A percentile compares a stretch with the other conserved stretches of the same genome.
Evolutionary conservation across 30 jellyfish, hydroid and myxozoan genomes (phyloP).

Genomic region (Pelagia noctiluca): DNA sequence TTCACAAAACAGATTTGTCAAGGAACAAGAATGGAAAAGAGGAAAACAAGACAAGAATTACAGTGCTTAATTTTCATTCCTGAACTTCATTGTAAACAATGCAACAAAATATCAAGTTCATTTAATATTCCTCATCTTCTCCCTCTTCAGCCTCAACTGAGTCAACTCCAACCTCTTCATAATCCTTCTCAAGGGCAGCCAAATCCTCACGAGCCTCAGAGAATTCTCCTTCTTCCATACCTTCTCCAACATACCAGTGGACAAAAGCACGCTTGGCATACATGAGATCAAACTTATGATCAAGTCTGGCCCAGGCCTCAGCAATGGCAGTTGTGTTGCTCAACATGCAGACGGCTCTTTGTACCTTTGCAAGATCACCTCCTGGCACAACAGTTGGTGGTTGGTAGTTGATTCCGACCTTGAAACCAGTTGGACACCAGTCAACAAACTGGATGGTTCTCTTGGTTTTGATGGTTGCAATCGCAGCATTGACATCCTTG

Average conservation of each 20-base stretch:
- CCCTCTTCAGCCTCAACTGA: slow-evolving; percentile 90
- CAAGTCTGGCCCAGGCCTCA: slow-evolving; percentile 98
- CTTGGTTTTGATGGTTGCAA: slow-evolving; percentile 94
- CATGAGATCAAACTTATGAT: slow-evolving; percentile 92
- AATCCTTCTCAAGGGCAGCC: slow-evolving; percentile 99
- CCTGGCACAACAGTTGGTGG: slow-evolving; percentile 99
- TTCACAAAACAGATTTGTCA: too few relatives aligned
- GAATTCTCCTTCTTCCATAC: slow-evolving; percentile 99
- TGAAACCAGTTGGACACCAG: slow-evolving; percentile 99
- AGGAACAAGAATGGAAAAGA: too few relatives aligned
- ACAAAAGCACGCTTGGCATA: slow-evolving; percentile 98
- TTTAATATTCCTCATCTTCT: slow-evolving; percentile 92
- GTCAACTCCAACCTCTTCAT: slow-evolving; percentile 98
- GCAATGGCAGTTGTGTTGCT: slow-evolving; percentile 99
- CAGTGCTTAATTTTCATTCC: not conserved
- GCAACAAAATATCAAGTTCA: not conserved
- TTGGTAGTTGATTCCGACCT: slow-evolving; percentile 98
- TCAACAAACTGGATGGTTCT: slow-evolving; percentile 98
- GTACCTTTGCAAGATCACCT: slow-evolving; percentile 95
- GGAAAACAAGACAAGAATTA: not conserved
- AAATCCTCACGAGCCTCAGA: slow-evolving; percentile 97
- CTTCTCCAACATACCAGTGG: slow-evolving; percentile 99
- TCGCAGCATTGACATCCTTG: slow-evolving; percentile 96
- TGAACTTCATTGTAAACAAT: slow-evolving; percentile 7
- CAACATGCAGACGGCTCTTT: slow-evolving; percentile 97